These are phyloP conservation scores for Amblyornis subalaris DNA, from an alignment of 2,113 vertebrate genomes.

Conservation along the genomic window DNA sequence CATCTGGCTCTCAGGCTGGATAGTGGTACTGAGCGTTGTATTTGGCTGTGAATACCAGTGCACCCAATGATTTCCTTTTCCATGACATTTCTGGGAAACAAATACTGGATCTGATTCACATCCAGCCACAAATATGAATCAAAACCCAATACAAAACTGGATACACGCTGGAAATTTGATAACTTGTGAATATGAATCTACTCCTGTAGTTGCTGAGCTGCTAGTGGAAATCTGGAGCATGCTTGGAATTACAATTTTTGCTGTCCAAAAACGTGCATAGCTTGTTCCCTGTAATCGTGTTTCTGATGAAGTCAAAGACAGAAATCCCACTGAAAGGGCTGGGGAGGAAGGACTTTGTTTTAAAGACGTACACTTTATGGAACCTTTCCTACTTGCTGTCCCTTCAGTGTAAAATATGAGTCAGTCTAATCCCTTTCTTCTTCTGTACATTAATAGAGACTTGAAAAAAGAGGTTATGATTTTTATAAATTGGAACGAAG, in stretches of 20 bases:
- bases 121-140: slow-evolving; percentile 57
- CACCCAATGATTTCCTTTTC: slow-evolving; percentile 59
- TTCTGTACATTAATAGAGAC: not conserved
- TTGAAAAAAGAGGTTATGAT: not conserved
- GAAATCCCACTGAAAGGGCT: slow-evolving; percentile 23
- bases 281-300: slow-evolving; percentile 27
- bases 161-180: slow-evolving; percentile 9
- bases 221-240: slow-evolving; percentile 57
- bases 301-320: slow-evolving; percentile 49
- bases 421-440: slow-evolving; percentile 23
- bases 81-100: slow-evolving; percentile 57
- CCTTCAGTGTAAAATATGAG: slow-evolving; percentile 11
- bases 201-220: slow-evolving; percentile 29
- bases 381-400: slow-evolving; percentile 35
- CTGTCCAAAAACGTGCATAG: slow-evolving; percentile 57
- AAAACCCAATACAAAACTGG: slow-evolving; percentile 52
- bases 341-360: slow-evolving; percentile 31
- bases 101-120: slow-evolving; percentile 45
- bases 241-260: slow-evolving; percentile 52
- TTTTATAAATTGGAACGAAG: slow-evolving; percentile 37
- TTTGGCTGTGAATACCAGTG: slow-evolving; percentile 36
- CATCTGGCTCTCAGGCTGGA: slow-evolving; percentile 25
- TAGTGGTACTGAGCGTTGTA: not conserved
- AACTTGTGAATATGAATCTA: slow-evolving; percentile 51
- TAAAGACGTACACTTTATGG: not conserved